phyloP scores from a whole-genome alignment of 1,140 invertebrate species.

The Elysia chlorotica region DNA sequence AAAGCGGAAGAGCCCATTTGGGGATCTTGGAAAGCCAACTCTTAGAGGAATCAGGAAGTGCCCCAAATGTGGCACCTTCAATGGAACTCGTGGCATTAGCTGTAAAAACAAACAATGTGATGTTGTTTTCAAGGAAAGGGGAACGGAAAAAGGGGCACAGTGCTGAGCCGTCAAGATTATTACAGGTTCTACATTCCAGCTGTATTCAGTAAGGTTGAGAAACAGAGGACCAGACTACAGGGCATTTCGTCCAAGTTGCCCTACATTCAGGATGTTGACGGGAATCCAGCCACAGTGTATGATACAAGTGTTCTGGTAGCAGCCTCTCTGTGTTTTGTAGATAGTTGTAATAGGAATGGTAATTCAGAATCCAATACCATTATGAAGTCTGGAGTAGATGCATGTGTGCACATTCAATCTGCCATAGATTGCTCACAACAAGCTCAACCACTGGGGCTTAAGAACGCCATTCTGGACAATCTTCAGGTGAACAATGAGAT shows the following conservation, averaged over 20 bases:
- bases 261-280: conserved; percentile 60
- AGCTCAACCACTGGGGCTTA: conserved; percentile 70
- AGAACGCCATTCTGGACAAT: conserved; percentile 71
- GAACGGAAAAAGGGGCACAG: conserved; percentile 70
- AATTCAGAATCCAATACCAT: conserved; percentile 8
- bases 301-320: conserved; percentile 56
- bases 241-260: conserved; percentile 78
- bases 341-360: conserved; percentile 64
- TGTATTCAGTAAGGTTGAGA: conserved; percentile 74
- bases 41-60: conserved; percentile 76
- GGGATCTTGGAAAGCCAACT: conserved; percentile 73
- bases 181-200: conserved; percentile 68
- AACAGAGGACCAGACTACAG: conserved; percentile 75
- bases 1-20: conserved; percentile 64
- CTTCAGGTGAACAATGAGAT: conserved; percentile 70
- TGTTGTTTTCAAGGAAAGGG: conserved; percentile 73
- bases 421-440: conserved; percentile 72
- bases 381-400: conserved; percentile 26
- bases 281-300: conserved; percentile 63
- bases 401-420: conserved; percentile 74
- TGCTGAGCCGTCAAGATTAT: conserved; percentile 74
- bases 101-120: conserved; percentile 81
- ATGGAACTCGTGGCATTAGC: conserved; percentile 74
- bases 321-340: conserved; percentile 72
- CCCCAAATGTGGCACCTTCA: conserved; percentile 78